Conservation (phyloP, 2,797 vertebrate species). For the Calcarius lapponicus region DNA sequence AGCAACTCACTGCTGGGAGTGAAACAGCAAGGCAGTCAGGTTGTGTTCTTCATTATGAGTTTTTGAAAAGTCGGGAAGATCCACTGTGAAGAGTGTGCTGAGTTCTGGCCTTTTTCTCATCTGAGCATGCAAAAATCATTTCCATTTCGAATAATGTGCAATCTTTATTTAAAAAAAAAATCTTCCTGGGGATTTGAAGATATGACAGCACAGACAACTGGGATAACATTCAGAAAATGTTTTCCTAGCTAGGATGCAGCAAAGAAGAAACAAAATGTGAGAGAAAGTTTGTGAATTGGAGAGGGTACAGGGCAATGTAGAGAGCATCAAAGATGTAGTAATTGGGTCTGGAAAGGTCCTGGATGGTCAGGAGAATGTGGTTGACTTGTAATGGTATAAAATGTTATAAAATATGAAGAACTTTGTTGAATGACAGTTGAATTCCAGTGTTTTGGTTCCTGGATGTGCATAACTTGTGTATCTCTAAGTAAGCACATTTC, state of each 20-base stretch:
- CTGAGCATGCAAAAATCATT: not conserved
- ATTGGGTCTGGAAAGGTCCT: not conserved
- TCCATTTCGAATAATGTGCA: not conserved
- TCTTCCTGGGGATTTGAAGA: not conserved
- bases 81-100: not conserved
- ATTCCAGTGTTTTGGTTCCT: not conserved
- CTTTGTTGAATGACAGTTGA: not conserved
- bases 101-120: not conserved
- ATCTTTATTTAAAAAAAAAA: not conserved
- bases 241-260: not conserved
- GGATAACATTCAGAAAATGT: not conserved
- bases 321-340: not conserved
- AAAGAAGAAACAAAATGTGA: not conserved
- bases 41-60: not conserved
- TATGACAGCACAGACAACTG: not conserved
- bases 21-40: not conserved
- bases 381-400: not conserved
- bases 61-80: not conserved
- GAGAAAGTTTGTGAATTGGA: not conserved
- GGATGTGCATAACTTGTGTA: not conserved
- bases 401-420: not conserved
- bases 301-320: not conserved
- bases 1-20: not conserved
- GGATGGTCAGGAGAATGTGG: not conserved
- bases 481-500: not conserved